phyloP scores from a whole-genome alignment of 2,888 invertebrate genomes.

The Conops quadrifasciatus region DNA sequence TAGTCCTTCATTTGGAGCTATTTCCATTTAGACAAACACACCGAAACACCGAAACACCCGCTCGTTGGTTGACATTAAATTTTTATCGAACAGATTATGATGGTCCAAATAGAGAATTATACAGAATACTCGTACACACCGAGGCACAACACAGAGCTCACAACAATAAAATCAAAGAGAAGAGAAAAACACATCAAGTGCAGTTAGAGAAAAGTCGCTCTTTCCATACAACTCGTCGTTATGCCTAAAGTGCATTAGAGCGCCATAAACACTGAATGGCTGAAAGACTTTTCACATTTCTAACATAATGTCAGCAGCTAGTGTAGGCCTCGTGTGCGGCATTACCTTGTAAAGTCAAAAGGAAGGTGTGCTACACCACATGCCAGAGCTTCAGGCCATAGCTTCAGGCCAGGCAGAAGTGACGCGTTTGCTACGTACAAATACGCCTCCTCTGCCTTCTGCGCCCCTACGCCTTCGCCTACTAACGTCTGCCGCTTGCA shows the following conservation, averaged over 20 bases:
- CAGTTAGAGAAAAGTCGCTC: constrained; percentile 7
- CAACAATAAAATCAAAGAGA: neutral
- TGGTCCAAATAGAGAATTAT: no score
- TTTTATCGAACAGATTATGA: no score
- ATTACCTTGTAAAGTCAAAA: neutral
- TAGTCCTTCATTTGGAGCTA: no score
- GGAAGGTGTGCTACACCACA: constrained; percentile 14
- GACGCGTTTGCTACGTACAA: neutral
- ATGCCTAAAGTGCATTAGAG: no score
- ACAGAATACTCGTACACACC: no score
- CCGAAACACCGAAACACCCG: no score
- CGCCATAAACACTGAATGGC: neutral
- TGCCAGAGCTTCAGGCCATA: neutral
- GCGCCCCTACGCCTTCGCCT: neutral
- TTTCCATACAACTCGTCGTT: neutral
- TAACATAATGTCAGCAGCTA: neutral
- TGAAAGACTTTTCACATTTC: neutral
- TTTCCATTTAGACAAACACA: no score
- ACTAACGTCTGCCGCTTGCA: neutral
- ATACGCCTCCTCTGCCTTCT: neutral
- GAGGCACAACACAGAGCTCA: neutral
- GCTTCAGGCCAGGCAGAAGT: neutral
- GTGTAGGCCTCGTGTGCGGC: neutral
- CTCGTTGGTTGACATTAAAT: no score
- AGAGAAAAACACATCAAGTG: neutral